A percentile compares a stretch with the other conserved stretches of the same genome.
phyloP scores from a whole-genome alignment of 2,888 invertebrate genomes.

The Cyclophora albipunctata region DNA sequence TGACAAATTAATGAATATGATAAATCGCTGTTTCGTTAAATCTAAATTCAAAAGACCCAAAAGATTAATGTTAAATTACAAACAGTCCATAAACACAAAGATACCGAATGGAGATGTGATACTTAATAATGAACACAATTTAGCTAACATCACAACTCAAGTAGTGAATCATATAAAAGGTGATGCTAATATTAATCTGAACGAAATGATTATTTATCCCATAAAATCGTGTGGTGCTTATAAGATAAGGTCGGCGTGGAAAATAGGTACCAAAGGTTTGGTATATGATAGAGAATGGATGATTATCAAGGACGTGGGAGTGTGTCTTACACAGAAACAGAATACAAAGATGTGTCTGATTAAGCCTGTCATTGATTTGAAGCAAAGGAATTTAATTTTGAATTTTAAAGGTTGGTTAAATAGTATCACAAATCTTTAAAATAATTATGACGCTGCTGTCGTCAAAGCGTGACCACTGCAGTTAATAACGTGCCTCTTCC shows the following conservation, averaged over 20 bases:
- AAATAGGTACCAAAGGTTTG: conserved; percentile 84
- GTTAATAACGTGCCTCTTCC: no score
- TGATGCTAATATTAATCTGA: conserved; percentile 33
- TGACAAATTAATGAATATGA: conserved; percentile 81
- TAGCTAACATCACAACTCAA: no score
- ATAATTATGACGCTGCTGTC: no score
- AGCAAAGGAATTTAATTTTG: conserved; percentile 69
- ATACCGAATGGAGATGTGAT: conserved; percentile 21
- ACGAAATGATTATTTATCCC: conserved; percentile 81
- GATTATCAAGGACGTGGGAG: conserved; percentile 87
- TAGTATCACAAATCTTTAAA: no score
- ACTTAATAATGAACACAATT: no score
- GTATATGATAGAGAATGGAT: conserved; percentile 95
- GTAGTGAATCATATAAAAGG: no score
- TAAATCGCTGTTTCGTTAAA: conserved; percentile 83
- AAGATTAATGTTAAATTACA: conserved; percentile 30
- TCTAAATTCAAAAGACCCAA: conserved; percentile 37
- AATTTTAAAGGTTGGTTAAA: conserved; percentile 74
- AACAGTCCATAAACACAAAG: conserved; percentile 16
- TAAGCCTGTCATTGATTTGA: conserved; percentile 80
- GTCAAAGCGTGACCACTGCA: no score
- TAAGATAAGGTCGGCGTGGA: conserved; percentile 80
- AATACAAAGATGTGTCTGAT: conserved; percentile 86
- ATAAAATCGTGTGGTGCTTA: conserved; percentile 93
- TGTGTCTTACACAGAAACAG: conserved; percentile 92